Evolutionary conservation across 2,888 invertebrate species (phyloP).

Genomic region (Phorcus lineatus): DNA sequence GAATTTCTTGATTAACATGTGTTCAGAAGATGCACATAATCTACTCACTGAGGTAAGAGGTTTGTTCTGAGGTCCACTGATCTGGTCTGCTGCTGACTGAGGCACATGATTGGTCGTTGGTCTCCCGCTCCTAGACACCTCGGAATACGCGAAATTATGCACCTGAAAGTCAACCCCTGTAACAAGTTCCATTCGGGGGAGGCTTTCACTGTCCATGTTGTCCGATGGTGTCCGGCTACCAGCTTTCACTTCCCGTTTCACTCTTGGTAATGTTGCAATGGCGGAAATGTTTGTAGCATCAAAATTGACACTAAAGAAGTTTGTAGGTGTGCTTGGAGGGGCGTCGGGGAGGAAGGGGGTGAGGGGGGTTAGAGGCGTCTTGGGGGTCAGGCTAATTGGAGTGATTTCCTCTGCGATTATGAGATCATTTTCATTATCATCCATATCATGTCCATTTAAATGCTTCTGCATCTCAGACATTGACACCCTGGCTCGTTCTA

Average conservation of each 20-base stretch:
- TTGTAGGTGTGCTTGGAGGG: slow-evolving; percentile 59
- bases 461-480: slow-evolving; percentile 26
- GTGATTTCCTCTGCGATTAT: slow-evolving; percentile 74
- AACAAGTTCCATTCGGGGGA: slow-evolving; percentile 18
- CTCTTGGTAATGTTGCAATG: slow-evolving; percentile 67
- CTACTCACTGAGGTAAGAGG: slow-evolving; percentile 20
- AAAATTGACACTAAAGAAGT: slow-evolving; percentile 46
- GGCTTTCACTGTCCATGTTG: slow-evolving; percentile 9
- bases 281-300: slow-evolving; percentile 59
- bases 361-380: slow-evolving; percentile 65
- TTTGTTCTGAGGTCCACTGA: slow-evolving; percentile 8
- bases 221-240: slow-evolving; percentile 78
- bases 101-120: neutral
- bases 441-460: slow-evolving; percentile 11
- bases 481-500: slow-evolving; percentile 34
- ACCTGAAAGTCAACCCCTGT: slow-evolving; percentile 36
- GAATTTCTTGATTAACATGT: no score
- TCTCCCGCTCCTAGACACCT: neutral
- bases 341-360: slow-evolving; percentile 56
- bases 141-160: slow-evolving; percentile 17
- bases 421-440: slow-evolving; percentile 62
- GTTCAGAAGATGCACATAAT: no score
- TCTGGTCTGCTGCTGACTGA: neutral
- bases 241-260: slow-evolving; percentile 76
- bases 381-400: slow-evolving; percentile 72